Conservation (phyloP, 2,113 vertebrate species). For the Lepisosteus oculatus region DNA sequence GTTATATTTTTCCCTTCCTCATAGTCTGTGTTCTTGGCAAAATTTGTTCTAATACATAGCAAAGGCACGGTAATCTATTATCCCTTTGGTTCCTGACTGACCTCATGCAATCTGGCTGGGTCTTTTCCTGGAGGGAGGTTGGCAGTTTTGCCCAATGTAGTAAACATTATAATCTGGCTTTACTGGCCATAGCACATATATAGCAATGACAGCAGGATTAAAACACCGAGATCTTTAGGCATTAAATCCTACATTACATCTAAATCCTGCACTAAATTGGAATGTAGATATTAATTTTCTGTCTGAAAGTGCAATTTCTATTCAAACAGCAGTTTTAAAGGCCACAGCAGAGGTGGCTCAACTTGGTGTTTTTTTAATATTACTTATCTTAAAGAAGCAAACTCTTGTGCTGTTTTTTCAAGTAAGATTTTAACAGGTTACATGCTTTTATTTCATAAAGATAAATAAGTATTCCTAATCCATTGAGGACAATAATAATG, state of each 20-base stretch:
- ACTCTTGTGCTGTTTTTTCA: not conserved
- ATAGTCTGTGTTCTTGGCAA: too few relatives aligned
- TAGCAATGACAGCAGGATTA: constrained; percentile 33
- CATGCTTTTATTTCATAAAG: too few relatives aligned
- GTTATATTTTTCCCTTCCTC: too few relatives aligned
- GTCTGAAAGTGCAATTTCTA: constrained; percentile 45
- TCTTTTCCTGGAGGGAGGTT: not conserved
- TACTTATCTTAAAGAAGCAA: not conserved
- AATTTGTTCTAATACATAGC: too few relatives aligned
- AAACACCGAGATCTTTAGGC: constrained; percentile 30
- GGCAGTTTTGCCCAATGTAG: not conserved
- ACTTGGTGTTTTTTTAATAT: not conserved
- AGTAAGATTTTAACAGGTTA: not conserved
- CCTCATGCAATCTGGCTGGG: too few relatives aligned
- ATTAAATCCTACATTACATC: constrained; percentile 46
- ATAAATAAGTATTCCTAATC: too few relatives aligned
- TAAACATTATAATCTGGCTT: constrained; percentile 24
- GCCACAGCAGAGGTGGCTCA: constrained; percentile 1
- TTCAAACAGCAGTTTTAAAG: constrained; percentile 30
- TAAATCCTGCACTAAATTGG: constrained; percentile 44
- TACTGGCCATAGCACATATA: constrained; percentile 28
- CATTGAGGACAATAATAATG: too few relatives aligned
- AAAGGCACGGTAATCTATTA: too few relatives aligned
- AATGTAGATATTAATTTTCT: constrained; percentile 51
- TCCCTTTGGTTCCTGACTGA: too few relatives aligned